Conservation (phyloP, 2,888 invertebrate genomes). For the Lomographa bimaculata region DNA sequence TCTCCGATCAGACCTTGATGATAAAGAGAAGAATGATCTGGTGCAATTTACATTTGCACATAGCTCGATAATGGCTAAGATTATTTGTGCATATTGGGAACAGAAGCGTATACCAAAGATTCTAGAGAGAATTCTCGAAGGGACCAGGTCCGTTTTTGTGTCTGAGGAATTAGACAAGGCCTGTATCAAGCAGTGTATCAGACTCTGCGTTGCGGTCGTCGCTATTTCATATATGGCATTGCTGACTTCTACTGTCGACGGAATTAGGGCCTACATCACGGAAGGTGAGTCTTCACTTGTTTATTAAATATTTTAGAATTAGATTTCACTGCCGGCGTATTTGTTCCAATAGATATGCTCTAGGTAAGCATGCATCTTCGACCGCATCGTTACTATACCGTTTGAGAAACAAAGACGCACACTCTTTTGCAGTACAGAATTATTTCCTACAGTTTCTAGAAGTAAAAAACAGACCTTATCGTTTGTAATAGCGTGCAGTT, state of each 20-base stretch:
- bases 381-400: too few relatives aligned
- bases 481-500: too few relatives aligned
- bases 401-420: too few relatives aligned
- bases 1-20: conserved; percentile 43
- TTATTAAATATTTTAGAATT: not conserved
- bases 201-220: conserved; percentile 33
- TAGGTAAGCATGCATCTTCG: too few relatives aligned
- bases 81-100: conserved; percentile 42
- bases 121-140: conserved; percentile 50
- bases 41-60: conserved; percentile 50
- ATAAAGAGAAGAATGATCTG: conserved; percentile 50
- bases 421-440: too few relatives aligned
- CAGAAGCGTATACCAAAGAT: conserved; percentile 42
- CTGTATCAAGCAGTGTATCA: conserved; percentile 42
- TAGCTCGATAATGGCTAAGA: conserved; percentile 44
- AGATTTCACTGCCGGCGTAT: too few relatives aligned
- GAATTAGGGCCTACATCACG: conserved; percentile 38
- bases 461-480: too few relatives aligned
- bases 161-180: conserved; percentile 39
- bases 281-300: conserved; percentile 45
- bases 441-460: too few relatives aligned
- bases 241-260: conserved; percentile 38
- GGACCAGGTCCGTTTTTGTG: conserved; percentile 34
- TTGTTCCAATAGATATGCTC: too few relatives aligned
- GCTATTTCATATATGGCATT: conserved; percentile 38